Evolutionary conservation across 1,140 invertebrate species (phyloP), one percentile per base, ranked within the genome.

Genomic region (Steinernema khuongi): DNA sequence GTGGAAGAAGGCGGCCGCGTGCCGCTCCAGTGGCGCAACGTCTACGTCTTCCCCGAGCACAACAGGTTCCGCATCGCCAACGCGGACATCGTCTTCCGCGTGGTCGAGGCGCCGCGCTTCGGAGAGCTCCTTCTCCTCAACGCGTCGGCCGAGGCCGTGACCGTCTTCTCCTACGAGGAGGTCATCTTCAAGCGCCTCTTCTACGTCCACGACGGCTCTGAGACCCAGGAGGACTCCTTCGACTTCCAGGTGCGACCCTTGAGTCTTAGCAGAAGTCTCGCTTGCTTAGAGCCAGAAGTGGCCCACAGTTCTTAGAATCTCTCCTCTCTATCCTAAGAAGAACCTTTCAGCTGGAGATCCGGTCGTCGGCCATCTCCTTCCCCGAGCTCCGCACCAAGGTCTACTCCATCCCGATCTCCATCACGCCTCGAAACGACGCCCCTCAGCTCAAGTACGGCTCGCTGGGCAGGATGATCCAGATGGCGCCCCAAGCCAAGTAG

Each of bases 11-110:
- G 75, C 19, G 77, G 77, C 18, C 73, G 75, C 1, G 74, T 71
- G 66, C 67, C 75, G 22, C 26, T 78, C 7, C 75, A 78, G 66
- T 78, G 77, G 77, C 70, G 71, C 30, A 73, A 78, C 72, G 71
- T 78, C 18, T 78, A 78, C 66, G 68, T 78, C 36, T 67, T 78
- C 36, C 72, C 77, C 17, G 72, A 79, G 18, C 67, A 68, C 67
- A 33, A 72, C 28, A 33, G 72, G 18, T 43, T 74, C 17, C 76
- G 77, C 36, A 32, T 78, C 22, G 71, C 71, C 11, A 79, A 78
- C 31, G 32, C 66, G 18, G 73, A 78, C 26, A 77, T 78, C 28
- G 28, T 74, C 19, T 78, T 78, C 36, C 43, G 73, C n/a, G 77
- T 78, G 2, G 32, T 74, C 1, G 72, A 74, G 18, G 68, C 72